Base-by-base conservation (phyloP, 2,797 vertebrate species). In the Astyanax mexicanus region DNA sequence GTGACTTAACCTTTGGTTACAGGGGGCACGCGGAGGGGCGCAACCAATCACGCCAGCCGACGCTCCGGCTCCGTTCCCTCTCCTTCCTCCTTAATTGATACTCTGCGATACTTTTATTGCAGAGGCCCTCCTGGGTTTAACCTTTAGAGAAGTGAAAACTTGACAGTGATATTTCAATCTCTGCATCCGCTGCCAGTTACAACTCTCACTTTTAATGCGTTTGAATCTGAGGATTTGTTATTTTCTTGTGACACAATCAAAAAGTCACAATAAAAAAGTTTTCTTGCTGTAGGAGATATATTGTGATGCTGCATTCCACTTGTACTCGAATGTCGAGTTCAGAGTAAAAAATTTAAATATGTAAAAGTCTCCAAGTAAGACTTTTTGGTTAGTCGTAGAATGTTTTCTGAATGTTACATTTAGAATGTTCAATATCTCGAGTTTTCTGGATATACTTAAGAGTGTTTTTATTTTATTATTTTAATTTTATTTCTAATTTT, bases 161-260 rank as follows among this genome's bases (percentile, higher is more conserved):
- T 74, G 80, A 84, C 79, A 86, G 70, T 81, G 74, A 84, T 75
- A 82, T 83, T 79, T 81, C 75, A 83, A 82, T 84, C 60, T 4
- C 29, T 32, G n/a, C n/a, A n/a, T n/a, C 32, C 29, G n/a, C n/a
- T n/a, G n/a, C n/a, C 69, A 25, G 76, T 54, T 77, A 78, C 70
- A 51, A 25, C 51, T 68, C 67, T 42, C 60, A 11, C 66, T 70
- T 51, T 2, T 71, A 27, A 68, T 69, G 37, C 57, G 67, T 77
- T 54, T 37, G 12, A n/a, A 62, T 62, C 37, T n/a, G n/a, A n/a
- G n/a, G n/a, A n/a, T n/a, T 47, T 64, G 51, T 69, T 35, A 11
- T 44, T 68, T 74, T 54, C 60, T 60, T n/a, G n/a, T n/a, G n/a
- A n/a, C 15, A 70, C 7, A 58, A 44, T 35, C 57, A 45, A 4